Conservation (phyloP, 2,888 invertebrate species). For the Emesis russula region DNA sequence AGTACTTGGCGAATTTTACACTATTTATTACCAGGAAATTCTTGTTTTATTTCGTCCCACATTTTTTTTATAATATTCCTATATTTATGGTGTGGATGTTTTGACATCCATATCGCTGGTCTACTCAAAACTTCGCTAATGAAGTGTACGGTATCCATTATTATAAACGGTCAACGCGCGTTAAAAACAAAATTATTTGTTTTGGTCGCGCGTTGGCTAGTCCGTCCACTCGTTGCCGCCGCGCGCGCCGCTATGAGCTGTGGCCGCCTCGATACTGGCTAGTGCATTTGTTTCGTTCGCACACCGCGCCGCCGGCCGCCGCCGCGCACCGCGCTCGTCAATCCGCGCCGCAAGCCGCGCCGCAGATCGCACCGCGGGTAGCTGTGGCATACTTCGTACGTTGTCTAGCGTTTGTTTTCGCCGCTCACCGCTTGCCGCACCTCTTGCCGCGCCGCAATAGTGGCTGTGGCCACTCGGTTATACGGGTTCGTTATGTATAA, state of each 20-base stretch:
- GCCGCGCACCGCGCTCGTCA: background rate
- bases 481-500: too few relatives aligned
- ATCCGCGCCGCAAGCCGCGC: background rate
- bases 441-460: too few relatives aligned
- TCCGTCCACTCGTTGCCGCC: background rate
- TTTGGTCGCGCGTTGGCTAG: background rate
- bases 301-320: background rate
- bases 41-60: too few relatives aligned
- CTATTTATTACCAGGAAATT: constrained; percentile 11
- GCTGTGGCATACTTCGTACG: background rate
- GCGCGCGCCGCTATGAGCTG: background rate
- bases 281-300: constrained; percentile 14
- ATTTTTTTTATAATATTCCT: too few relatives aligned
- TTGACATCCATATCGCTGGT: too few relatives aligned
- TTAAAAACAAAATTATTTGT: background rate
- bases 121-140: constrained; percentile 21
- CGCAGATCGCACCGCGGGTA: background rate
- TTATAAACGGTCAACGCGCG: constrained; percentile 2
- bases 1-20: constrained; percentile 22
- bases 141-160: background rate
- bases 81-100: too few relatives aligned
- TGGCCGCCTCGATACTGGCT: constrained; percentile 22
- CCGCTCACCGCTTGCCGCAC: too few relatives aligned
- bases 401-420: background rate
- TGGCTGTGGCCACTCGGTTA: too few relatives aligned